Evolutionary conservation across 2,797 vertebrate species (phyloP).

Genomic region (Sphenopsis melanotis): DNA sequence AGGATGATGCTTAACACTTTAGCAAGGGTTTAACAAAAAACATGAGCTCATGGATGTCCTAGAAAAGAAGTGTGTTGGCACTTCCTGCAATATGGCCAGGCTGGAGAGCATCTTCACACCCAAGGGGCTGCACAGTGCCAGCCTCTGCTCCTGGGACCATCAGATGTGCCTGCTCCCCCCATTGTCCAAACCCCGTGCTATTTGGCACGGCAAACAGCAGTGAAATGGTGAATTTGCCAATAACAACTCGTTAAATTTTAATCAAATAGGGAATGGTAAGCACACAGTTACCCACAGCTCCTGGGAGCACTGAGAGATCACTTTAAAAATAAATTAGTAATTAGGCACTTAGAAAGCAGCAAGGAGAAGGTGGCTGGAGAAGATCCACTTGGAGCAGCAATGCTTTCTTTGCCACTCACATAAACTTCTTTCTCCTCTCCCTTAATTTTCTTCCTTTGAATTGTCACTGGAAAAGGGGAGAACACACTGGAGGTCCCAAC

Average conservation of each 20-base stretch:
- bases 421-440: background rate
- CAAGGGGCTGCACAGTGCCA: background rate
- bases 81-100: background rate
- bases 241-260: slow-evolving; percentile 73
- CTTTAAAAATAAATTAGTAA: slow-evolving; percentile 71
- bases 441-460: background rate
- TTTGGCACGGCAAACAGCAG: background rate
- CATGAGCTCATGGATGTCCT: background rate
- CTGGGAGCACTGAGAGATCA: slow-evolving; percentile 48
- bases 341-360: slow-evolving; percentile 25
- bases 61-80: background rate
- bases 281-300: slow-evolving; percentile 41
- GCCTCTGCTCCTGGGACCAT: too few species aligned
- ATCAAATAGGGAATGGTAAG: slow-evolving; percentile 63
- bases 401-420: background rate
- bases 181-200: background rate
- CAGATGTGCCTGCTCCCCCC: background rate
- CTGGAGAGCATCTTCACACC: background rate
- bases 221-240: slow-evolving; percentile 61
- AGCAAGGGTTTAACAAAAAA: background rate
- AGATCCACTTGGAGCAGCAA: slow-evolving; percentile 10
- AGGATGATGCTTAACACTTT: background rate
- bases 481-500: background rate
- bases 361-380: background rate
- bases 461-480: background rate